Evolutionary conservation across 2,888 invertebrate genomes (phyloP), one percentile per base, ranked within the genome.

Genomic region (Drosophila fulvimacula): DNA sequence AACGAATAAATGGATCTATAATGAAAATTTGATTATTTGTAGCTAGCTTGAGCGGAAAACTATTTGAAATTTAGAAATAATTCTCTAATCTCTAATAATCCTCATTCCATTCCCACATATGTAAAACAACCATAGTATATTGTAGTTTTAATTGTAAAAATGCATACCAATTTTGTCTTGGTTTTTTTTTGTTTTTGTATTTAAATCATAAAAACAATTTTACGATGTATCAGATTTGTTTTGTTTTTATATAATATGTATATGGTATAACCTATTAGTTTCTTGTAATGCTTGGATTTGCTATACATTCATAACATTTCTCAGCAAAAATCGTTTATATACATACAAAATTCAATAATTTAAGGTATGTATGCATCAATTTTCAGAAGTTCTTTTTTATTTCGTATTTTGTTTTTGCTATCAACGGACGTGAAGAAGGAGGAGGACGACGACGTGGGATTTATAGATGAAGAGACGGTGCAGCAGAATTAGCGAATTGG

Each of bases 191-290:
- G 27, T 48, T 48, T 83, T 84, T 81, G 75, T 81, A 79, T 83
- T 88, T 80, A 83, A 85, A 85, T 86, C 87, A 85, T 85, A 85
- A 88, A 84, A 85, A 88, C 84, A 86, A 83, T 79, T 88, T 88
- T 85, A 85, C 76, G 88, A 88, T 81, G 70, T 76, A 83, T 82
- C 82, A 71, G 76, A 81, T 72, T 78, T 83, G 72, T 78, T 60
- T 68, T 70, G 57, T 66, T 75, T 82, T 76, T 61, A 65, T 82
- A 79, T 80, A 76, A 66, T 83, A 87, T 81, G 72, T 86, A 83
- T 86, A 83, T 69, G 88, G 84, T 85, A 82, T 82, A 83, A 79
- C 82, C 88, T 85, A 83, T 88, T 88, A 83, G 83, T 83, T 85
- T 77, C 71, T 77, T 73, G 62, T 73, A 73, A 78, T 82, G 85